Evolutionary conservation across 1,140 invertebrate species (phyloP).

Genomic region (Aphelenchoides avenae): DNA sequence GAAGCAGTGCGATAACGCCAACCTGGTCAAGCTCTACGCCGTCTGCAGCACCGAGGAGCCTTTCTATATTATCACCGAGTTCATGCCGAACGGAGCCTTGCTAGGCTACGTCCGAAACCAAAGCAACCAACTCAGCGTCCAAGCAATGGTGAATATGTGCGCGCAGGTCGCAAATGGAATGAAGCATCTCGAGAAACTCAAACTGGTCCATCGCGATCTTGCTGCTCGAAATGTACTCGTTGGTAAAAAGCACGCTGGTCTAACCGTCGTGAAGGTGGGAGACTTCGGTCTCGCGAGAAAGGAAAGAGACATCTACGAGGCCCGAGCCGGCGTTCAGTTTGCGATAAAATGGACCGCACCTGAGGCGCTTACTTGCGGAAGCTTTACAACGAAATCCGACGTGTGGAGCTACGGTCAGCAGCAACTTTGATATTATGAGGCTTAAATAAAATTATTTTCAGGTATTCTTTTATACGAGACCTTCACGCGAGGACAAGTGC

Average conservation of each 20-base stretch:
- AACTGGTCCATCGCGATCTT: slow-evolving; percentile 65
- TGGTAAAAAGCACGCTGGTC: slow-evolving; percentile 80
- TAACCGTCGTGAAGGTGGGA: slow-evolving; percentile 74
- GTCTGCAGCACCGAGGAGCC: slow-evolving; percentile 88
- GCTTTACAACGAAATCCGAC: slow-evolving; percentile 94
- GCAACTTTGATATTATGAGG: no score
- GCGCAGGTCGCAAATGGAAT: slow-evolving; percentile 69
- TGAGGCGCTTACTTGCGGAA: slow-evolving; percentile 84
- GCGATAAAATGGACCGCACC: slow-evolving; percentile 60
- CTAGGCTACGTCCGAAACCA: slow-evolving; percentile 78
- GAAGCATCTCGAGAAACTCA: slow-evolving; percentile 43
- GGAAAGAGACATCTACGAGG: slow-evolving; percentile 92
- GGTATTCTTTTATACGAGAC: slow-evolving; percentile 91
- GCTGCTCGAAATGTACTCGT: slow-evolving; percentile 91
- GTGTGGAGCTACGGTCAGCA: slow-evolving; percentile 96
- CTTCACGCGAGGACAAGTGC: no score
- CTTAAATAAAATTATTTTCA: no score
- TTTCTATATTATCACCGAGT: slow-evolving; percentile 91
- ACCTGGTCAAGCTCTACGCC: slow-evolving; percentile 84
- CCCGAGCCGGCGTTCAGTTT: slow-evolving; percentile 68
- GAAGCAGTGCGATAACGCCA: slow-evolving; percentile 92
- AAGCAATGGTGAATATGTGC: slow-evolving; percentile 86
- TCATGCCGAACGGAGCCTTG: slow-evolving; percentile 85
- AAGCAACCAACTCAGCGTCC: slow-evolving; percentile 76
- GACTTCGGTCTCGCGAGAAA: slow-evolving; percentile 85